phyloP scores from a whole-genome alignment of 2,888 invertebrate species.

The Chrysolina haemoptera region DNA sequence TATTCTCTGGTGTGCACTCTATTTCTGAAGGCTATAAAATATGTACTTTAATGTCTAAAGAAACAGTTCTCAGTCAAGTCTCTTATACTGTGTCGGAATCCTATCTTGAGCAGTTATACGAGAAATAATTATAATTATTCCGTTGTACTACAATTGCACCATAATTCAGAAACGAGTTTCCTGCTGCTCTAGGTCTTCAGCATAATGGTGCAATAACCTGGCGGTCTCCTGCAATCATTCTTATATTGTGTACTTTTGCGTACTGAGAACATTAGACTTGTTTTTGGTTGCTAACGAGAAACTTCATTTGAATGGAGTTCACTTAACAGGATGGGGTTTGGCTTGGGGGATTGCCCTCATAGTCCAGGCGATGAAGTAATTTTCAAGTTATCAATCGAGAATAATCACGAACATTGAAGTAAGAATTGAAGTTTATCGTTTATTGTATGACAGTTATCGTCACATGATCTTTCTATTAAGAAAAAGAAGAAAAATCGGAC shows the following conservation, averaged over 20 bases:
- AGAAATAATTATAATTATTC: slow-evolving; percentile 27
- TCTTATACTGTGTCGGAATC: slow-evolving; percentile 24
- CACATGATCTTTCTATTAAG: no score
- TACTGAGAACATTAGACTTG: neutral
- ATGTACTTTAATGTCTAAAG: slow-evolving; percentile 22
- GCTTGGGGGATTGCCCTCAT: neutral
- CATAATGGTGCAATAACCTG: slow-evolving; percentile 27
- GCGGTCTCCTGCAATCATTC: slow-evolving; percentile 12
- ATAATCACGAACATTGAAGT: no score
- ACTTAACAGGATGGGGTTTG: neutral
- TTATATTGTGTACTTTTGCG: slow-evolving; percentile 9
- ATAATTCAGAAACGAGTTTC: slow-evolving; percentile 28
- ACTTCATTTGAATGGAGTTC: slow-evolving; percentile 4
- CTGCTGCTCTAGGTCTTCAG: slow-evolving; percentile 19
- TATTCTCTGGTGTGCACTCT: neutral
- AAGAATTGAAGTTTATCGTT: no score
- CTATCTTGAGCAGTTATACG: slow-evolving; percentile 23
- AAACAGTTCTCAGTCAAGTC: slow-evolving; percentile 19
- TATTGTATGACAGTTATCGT: no score
- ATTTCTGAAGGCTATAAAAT: neutral
- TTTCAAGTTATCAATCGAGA: no score
- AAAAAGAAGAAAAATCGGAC: no score
- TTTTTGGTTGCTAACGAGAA: slow-evolving; percentile 1
- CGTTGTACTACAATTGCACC: slow-evolving; percentile 24
- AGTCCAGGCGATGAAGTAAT: no score